Evolutionary conservation across 2,113 vertebrate species (phyloP).

Genomic region (Phylloscopus trochiloides): DNA sequence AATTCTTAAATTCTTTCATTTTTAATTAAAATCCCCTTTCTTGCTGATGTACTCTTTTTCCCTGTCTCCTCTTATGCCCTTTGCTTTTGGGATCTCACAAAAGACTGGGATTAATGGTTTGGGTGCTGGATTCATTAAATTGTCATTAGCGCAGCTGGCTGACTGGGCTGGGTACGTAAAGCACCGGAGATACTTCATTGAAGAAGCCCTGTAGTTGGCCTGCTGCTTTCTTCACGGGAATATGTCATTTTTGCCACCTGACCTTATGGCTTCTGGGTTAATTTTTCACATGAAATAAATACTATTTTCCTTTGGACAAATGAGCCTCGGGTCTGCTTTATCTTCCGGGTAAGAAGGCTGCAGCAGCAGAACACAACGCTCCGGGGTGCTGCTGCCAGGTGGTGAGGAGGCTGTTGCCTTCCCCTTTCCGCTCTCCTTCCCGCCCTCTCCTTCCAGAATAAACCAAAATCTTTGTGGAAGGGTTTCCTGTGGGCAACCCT

Average conservation of each 20-base stretch:
- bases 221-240: not conserved
- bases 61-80: not conserved
- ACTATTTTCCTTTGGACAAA: not conserved
- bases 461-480: not conserved
- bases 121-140: not conserved
- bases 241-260: not conserved
- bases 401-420: not conserved
- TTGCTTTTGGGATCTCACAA: not conserved
- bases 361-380: fast-evolving
- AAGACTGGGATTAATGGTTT: not conserved
- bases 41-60: not conserved
- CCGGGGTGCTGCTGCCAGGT: fast-evolving
- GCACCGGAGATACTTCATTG: not conserved
- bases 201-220: not conserved
- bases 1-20: not conserved
- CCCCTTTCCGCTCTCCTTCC: fast-evolving
- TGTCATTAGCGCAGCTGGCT: too few species aligned
- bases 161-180: not conserved
- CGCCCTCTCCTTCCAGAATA: too few species aligned
- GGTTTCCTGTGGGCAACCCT: too few species aligned
- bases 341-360: too few species aligned
- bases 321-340: not conserved
- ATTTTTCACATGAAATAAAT: not conserved
- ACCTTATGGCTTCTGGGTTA: not conserved
- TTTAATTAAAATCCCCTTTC: not conserved